Evolutionary conservation across 2,113 vertebrate genomes (phyloP).

Genomic region (Zingel zingel): DNA sequence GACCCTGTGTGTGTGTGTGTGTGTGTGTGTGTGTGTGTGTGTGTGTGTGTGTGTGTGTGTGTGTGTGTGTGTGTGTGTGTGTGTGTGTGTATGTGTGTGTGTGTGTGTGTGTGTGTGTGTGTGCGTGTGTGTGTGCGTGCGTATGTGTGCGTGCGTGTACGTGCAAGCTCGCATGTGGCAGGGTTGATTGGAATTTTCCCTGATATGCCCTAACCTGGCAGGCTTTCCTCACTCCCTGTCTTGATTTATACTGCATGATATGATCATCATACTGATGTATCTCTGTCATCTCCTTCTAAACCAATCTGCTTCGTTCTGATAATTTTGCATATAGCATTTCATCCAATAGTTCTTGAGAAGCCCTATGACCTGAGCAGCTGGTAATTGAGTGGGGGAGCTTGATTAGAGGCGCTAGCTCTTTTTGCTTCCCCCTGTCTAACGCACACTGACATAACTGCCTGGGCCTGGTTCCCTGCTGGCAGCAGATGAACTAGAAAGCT

Average conservation of each 20-base stretch:
- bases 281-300: conserved; percentile 49
- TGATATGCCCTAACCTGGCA: conserved; percentile 72
- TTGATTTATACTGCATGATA: conserved; percentile 32
- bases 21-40: conserved; percentile 21
- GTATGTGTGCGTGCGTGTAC: conserved; percentile 13
- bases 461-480: conserved; percentile 73
- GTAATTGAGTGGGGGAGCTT: conserved; percentile 63
- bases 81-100: conserved; percentile 25
- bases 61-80: conserved; percentile 31
- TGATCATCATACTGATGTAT: conserved; percentile 37
- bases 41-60: conserved; percentile 26
- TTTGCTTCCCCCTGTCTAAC: conserved; percentile 42
- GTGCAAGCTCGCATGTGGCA: conserved; percentile 36
- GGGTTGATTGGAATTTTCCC: conserved; percentile 70
- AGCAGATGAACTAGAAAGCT: conserved; percentile 78
- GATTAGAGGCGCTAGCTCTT: conserved; percentile 66
- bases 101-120: conserved; percentile 27
- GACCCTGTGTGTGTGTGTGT: conserved; percentile 3
- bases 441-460: conserved; percentile 72
- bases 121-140: conserved; percentile 32
- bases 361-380: conserved; percentile 49
- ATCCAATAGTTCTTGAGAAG: conserved; percentile 15
- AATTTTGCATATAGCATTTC: neutral
- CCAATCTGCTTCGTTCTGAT: conserved; percentile 24
- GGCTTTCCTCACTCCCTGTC: conserved; percentile 28